Base-by-base conservation (phyloP, 2,888 invertebrate genomes). In the Pyrgus malvae region DNA sequence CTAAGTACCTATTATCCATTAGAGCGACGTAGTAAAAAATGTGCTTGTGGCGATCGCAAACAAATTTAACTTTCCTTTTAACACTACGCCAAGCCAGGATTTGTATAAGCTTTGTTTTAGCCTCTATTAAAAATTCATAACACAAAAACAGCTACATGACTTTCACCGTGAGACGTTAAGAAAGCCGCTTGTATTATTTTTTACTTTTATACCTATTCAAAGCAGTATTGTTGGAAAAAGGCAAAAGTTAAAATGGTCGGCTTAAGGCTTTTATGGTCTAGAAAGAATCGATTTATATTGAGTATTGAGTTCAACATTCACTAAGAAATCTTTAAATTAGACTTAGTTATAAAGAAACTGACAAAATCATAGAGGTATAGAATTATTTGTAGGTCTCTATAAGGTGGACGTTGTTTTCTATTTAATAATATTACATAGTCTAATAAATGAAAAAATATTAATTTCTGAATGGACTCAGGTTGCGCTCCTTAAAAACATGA, bases 381-480 rank as follows among this genome's bases (percentile, higher is more conserved):
- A n/a, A n/a, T n/a, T n/a, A n/a, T n/a, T n/a, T n/a, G n/a, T n/a
- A n/a, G n/a, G n/a, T n/a, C n/a, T n/a, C n/a, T 29, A 42, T n/a
- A 27, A 17, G 27, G 27, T 42, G 16, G 42, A 42, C 17, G 42
- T 42, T 29, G 29, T 16, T 16, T 42, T 29, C 29, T 42, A 29
- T 29, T 42, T 42, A 42, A 42, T 42, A 27, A 42, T n/a, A 29
- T 27, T 14, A 29, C 27, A 8, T 1, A n/a, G 29, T 9, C 29
- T 14, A 27, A 29, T 29, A 16, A 42, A 42, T 42, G 42, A 42
- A 42, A 42, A 42, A 42, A 17, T 14, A 27, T 48, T 48, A 17
- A 37, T 48, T 37, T 48, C 37, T 48, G 48, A 48, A 27, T 48
- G 35, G 48, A 38, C 38, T 48, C 37, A 38, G 48, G 23, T 48